Evolutionary conservation across 2,888 invertebrate species (phyloP).

Genomic region (Acanthoscelides obtectus): DNA sequence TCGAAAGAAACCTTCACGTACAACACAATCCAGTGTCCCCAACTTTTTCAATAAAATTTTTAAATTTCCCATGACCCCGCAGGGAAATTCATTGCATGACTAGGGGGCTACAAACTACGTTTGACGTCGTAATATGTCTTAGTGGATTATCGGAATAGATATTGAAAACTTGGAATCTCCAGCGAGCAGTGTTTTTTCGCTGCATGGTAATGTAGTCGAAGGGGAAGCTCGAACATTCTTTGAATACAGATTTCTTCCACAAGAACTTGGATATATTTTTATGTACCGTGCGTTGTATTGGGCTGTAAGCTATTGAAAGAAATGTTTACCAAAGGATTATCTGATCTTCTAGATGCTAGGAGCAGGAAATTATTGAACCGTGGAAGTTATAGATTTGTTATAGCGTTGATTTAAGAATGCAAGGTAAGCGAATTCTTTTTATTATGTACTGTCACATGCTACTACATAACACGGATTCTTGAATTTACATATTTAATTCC

Average conservation of each 20-base stretch:
- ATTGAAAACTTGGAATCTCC: background rate
- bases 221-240: background rate
- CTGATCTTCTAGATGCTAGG: no score
- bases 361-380: no score
- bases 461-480: no score
- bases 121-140: background rate
- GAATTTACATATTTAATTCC: no score
- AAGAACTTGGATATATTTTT: background rate
- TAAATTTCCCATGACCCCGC: background rate
- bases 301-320: no score
- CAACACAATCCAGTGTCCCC: background rate
- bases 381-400: no score
- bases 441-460: no score
- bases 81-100: background rate
- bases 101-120: background rate
- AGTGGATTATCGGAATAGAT: background rate
- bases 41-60: background rate
- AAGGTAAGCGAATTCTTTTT: no score
- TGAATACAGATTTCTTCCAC: background rate
- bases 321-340: no score
- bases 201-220: background rate
- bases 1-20: background rate
- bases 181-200: background rate
- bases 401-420: no score
- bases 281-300: background rate